These are phyloP conservation scores for Monochamus alternatus DNA, from an alignment of 2,888 invertebrate genomes.

Conservation along the genomic window DNA sequence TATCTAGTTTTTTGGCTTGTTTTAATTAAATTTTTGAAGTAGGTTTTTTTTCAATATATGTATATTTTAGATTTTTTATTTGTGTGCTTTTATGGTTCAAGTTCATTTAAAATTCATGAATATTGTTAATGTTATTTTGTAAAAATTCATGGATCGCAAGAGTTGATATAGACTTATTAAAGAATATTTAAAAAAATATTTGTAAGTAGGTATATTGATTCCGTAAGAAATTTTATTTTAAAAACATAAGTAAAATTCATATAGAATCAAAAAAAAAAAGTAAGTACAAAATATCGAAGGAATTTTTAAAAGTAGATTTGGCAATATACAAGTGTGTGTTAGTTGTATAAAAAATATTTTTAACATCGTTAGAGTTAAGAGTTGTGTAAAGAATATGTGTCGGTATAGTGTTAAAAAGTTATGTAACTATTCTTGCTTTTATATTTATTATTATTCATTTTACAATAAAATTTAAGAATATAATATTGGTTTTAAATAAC, in stretches of 20 bases:
- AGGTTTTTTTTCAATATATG: no score
- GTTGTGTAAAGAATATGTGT: slow-evolving; percentile 7
- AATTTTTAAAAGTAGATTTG: slow-evolving; percentile 10
- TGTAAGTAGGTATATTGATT: background rate
- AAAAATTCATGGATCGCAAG: background rate
- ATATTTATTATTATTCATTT: slow-evolving; percentile 18
- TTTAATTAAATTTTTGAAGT: no score
- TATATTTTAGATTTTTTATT: no score
- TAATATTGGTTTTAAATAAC: background rate
- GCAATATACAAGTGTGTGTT: slow-evolving; percentile 8
- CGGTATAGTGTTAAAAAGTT: slow-evolving; percentile 12
- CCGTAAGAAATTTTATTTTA: background rate
- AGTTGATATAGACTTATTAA: background rate
- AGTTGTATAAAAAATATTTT: slow-evolving; percentile 20
- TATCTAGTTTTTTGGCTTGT: no score
- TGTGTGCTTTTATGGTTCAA: no score
- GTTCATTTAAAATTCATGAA: no score
- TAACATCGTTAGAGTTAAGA: slow-evolving; percentile 11
- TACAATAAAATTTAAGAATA: slow-evolving; percentile 14
- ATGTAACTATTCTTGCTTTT: slow-evolving; percentile 1
- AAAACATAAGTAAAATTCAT: slow-evolving; percentile 5
- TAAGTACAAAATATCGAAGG: slow-evolving; percentile 15
- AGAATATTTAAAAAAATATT: background rate
- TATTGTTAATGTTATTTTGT: background rate
- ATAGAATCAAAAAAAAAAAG: background rate